Base-by-base conservation (phyloP, 2,888 invertebrate species). In the Scaptomyza reducta region DNA sequence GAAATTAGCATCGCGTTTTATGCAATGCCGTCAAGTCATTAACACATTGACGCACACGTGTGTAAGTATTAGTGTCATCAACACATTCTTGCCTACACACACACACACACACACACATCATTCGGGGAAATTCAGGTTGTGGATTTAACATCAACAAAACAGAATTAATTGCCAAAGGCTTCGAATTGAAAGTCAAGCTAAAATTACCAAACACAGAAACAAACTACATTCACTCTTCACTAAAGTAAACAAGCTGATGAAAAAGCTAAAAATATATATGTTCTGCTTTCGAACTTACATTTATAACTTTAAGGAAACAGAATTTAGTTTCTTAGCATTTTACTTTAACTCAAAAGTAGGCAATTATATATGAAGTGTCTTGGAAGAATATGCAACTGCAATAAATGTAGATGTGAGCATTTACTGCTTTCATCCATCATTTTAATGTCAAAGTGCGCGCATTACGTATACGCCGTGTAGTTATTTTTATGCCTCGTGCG, bases 21-120 rank as follows among this genome's bases (percentile, higher is more conserved):
- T 75, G 80, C 79, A 77, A 69, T 77, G 75, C 80, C 70, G 68
- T 70, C 63, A 68, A 67, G 71, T 78, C 81, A 78, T 80, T 80
- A 80, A 76, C 74, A 76, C 81, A 79, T 79, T 70, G 73, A 69
- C 61, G 22, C 40, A 35, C n/a, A 5, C 22, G 53, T 42, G 61
- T 57, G 45, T 44, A 27, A 22, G 70, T 73, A 77, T 77, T 73
- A 75, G 76, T 69, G 69, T 64, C 72, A 79, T 70, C 69, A 61
- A 68, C 75, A 68, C 75, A 72, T 46, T 64, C 54, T 63, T 54
- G 77, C 64, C 71, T 50, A 60, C 65, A 47, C 73, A 41, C 46
- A 33, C 13, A 31, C 10, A 60, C 65, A 47, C 73, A 41, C 46
- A 33, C 13, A 31, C 10, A 10, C 6, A 10, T 10, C 27, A 7